These are phyloP conservation scores for Corella eumyota DNA, from an alignment of 23 tunicate genomes.

Conservation along the genomic window DNA sequence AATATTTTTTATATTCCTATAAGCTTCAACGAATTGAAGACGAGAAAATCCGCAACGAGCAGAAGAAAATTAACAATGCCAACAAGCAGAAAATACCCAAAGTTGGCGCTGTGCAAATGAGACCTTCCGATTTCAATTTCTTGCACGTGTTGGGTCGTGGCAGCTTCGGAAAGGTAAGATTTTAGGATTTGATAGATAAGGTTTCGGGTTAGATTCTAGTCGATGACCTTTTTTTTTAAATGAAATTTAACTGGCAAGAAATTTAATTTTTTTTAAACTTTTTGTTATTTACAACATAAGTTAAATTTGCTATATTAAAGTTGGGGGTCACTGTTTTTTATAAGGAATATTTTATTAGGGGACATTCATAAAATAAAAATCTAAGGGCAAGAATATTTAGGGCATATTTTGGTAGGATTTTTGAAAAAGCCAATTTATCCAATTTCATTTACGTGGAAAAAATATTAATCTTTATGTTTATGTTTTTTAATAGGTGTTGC, in stretches of 20 bases:
- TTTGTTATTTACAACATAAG: not conserved
- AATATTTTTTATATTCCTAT: too few relatives aligned
- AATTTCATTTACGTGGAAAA: too few relatives aligned
- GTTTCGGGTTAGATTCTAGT: too few relatives aligned
- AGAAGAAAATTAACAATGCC: slow-evolving; percentile 13
- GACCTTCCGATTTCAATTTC: slow-evolving; percentile 75
- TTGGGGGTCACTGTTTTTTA: too few relatives aligned
- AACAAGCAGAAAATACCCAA: slow-evolving; percentile 13
- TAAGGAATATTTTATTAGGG: too few relatives aligned
- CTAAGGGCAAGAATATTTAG: too few relatives aligned
- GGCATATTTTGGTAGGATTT: too few relatives aligned
- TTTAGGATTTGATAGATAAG: too few relatives aligned
- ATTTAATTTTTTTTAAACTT: not conserved
- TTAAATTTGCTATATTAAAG: not conserved
- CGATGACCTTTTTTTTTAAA: too few relatives aligned
- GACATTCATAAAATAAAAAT: too few relatives aligned
- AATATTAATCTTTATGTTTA: too few relatives aligned
- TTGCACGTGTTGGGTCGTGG: slow-evolving; percentile 91
- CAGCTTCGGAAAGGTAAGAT: slow-evolving; percentile 82
- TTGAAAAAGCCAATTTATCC: too few relatives aligned
- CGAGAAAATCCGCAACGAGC: slow-evolving; percentile 21
- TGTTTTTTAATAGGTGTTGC: slow-evolving; percentile 79
- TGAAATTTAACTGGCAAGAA: not conserved
- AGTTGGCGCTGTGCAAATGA: slow-evolving; percentile 6
- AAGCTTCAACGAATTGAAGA: slow-evolving; percentile 35